These are phyloP conservation scores for Xanthorhoe spadicearia DNA, from an alignment of 2,888 invertebrate genomes.

Conservation along the genomic window DNA sequence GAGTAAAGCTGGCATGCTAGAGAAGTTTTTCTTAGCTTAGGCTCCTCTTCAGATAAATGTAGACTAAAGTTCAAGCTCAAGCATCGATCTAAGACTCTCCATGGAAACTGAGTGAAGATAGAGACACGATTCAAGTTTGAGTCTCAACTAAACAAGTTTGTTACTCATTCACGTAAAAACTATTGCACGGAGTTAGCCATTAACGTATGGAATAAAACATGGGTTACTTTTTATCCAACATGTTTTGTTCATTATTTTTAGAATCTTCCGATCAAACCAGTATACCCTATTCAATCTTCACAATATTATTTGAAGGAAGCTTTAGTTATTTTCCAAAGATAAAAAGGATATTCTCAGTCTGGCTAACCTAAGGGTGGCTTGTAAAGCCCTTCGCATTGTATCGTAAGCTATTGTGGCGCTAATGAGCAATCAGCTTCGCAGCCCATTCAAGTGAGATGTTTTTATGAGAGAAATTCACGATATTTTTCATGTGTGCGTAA, in stretches of 20 bases:
- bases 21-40: too few species aligned
- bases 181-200: too few species aligned
- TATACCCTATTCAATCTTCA: neutral
- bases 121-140: too few species aligned
- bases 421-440: slow-evolving; percentile 76
- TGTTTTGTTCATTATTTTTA: too few species aligned
- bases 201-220: too few species aligned
- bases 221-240: too few species aligned
- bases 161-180: too few species aligned
- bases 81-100: too few species aligned
- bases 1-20: neutral
- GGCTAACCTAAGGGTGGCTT: slow-evolving; percentile 17
- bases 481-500: slow-evolving; percentile 9
- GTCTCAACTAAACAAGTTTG: too few species aligned
- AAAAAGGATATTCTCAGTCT: slow-evolving; percentile 9
- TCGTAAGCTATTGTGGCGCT: slow-evolving; percentile 67
- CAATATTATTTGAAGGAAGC: neutral
- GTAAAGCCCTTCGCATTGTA: slow-evolving; percentile 55
- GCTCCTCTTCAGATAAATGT: too few species aligned
- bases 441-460: slow-evolving; percentile 48
- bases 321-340: slow-evolving; percentile 10
- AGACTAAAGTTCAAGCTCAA: too few species aligned
- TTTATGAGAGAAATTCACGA: slow-evolving; percentile 18
- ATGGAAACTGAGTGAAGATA: too few species aligned
- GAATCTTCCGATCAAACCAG: neutral